Base-by-base conservation (phyloP, 2,113 vertebrate genomes). In the Microtus montanus region DNA sequence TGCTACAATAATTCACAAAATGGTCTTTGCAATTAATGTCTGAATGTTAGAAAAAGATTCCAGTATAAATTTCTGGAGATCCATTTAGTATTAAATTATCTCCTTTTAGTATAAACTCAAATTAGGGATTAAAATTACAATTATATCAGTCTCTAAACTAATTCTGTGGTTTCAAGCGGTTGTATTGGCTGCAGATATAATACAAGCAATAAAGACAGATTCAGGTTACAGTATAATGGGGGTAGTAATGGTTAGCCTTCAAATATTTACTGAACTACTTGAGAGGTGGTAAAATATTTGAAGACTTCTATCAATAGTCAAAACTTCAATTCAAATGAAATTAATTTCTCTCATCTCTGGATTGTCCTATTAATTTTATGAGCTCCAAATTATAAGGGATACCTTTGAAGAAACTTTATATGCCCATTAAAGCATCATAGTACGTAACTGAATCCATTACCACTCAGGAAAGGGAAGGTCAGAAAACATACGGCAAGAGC, bases 11-110 rank as follows among this genome's bases (percentile, higher is more conserved):
- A 75, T 71, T 95, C 41, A 95, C 26, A 93, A 14, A 70, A 54
- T 61, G 24, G 71, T 78, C 22, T 64, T 91, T 91, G 35, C 9
- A 70, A 97, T 86, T 17, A 26, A 89, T 87, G 12, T 47, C 22
- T 73, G 2, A n/a, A 84, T 6, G 38, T 19, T 1, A 77, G 17
- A 71, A 54, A 77, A 95, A 80, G 20, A 87, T 10, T 30, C 4
- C 24, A 91, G 30, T 61, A 91, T 9, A 92, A 83, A 83, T 87
- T 20, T 75, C 75, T 82, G 33, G 73, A 78, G 92, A 96, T 94
- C 58, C 15, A 54, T 75, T 80, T 94, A 84, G n/a, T 78, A 49
- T 58, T 88, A n/a, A 91, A 91, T 63, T 52, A 4, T 5, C 68
- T 47, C 8, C 8, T 58, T 58, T 74, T 71, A 75, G 58, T 28